A percentile compares a stretch with the other conserved stretches of the same genome.
These are phyloP conservation scores for Staurois parvus DNA, from an alignment of 2,797 vertebrate genomes.

Conservation along the genomic window DNA sequence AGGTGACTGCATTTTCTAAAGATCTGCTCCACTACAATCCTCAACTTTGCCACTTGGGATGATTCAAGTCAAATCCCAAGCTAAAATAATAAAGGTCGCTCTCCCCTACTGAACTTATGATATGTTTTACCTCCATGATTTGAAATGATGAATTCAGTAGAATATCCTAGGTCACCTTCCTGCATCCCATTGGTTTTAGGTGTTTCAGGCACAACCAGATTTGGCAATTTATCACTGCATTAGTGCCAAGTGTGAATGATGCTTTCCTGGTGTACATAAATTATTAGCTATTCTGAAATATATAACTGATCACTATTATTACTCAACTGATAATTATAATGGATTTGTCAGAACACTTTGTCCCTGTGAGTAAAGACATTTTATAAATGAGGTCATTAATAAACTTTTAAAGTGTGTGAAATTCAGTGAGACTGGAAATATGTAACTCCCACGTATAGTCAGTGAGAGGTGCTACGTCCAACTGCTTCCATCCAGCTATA, in stretches of 20 bases:
- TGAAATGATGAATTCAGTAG: no score
- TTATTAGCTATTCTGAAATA: slow-evolving; percentile 15
- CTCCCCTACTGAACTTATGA: no score
- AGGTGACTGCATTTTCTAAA: no score
- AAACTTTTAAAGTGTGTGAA: slow-evolving; percentile 8
- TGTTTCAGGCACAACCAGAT: neutral
- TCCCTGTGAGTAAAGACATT: slow-evolving; percentile 6
- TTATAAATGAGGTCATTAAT: neutral
- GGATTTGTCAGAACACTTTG: neutral
- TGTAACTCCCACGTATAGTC: slow-evolving; percentile 28
- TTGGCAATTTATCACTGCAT: neutral
- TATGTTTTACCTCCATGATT: no score
- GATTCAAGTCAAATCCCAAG: no score
- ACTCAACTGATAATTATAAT: neutral
- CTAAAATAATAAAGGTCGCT: no score
- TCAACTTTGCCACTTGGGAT: no score
- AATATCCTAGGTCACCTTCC: no score
- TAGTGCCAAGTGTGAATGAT: neutral
- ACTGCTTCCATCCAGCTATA: slow-evolving; percentile 25
- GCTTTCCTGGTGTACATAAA: neutral
- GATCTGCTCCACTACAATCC: no score
- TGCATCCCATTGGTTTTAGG: neutral
- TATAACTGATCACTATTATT: slow-evolving; percentile 18
- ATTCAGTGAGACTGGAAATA: slow-evolving; percentile 10
- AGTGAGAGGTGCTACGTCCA: slow-evolving; percentile 17